phyloP scores from a whole-genome alignment of 2,113 vertebrate species.

The Campylomormyrus tamandua region DNA sequence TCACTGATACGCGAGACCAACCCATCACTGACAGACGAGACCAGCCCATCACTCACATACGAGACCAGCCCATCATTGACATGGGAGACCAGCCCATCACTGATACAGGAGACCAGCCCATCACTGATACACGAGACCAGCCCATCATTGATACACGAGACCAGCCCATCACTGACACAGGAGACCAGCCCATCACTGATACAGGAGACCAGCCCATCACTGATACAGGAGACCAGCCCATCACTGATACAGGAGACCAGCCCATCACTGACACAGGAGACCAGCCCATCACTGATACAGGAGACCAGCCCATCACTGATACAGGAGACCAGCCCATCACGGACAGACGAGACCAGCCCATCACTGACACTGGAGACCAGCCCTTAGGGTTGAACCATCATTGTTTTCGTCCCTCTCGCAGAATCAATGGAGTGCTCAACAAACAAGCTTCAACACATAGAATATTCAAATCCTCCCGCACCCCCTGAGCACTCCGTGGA shows the following conservation, averaged over 20 bases:
- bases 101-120: neutral
- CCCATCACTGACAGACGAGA: neutral
- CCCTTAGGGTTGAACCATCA: neutral
- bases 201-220: too few species aligned
- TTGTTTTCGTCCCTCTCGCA: neutral
- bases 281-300: too few species aligned
- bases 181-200: too few species aligned
- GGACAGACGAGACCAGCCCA: too few species aligned
- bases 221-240: too few species aligned
- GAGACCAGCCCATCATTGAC: neutral
- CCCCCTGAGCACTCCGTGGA: neutral
- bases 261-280: too few species aligned
- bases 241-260: too few species aligned
- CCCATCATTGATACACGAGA: too few species aligned
- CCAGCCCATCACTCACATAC: neutral
- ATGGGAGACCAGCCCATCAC: neutral
- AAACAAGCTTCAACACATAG: neutral
- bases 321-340: too few species aligned
- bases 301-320: too few species aligned
- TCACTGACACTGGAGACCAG: neutral
- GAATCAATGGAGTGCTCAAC: neutral
- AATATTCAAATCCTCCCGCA: neutral
- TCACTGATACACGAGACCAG: too few species aligned
- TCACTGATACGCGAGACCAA: neutral
- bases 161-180: too few species aligned